These are phyloP conservation scores for Phaenicophaeus curvirostris DNA, from an alignment of 2,797 vertebrate genomes.

Conservation along the genomic window DNA sequence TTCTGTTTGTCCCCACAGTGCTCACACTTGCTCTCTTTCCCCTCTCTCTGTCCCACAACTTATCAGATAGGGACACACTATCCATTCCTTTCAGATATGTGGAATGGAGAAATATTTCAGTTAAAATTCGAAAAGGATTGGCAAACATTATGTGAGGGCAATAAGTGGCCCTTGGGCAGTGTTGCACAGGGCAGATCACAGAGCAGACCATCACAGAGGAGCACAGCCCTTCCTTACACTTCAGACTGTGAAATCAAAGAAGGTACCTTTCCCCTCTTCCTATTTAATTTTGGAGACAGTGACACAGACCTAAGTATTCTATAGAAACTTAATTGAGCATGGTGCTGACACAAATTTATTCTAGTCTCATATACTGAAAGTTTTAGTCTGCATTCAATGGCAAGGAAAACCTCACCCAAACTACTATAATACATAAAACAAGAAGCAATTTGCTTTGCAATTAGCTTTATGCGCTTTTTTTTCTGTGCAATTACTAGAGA, in stretches of 20 bases:
- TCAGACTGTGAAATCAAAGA: not conserved
- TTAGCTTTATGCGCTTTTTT: not conserved
- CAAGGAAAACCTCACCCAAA: not conserved
- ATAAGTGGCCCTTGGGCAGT: not conserved
- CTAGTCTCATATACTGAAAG: not conserved
- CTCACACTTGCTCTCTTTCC: rapidly evolving
- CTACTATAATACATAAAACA: not conserved
- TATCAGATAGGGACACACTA: not conserved
- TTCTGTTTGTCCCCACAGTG: not conserved
- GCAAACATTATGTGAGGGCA: not conserved
- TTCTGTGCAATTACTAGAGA: conserved; percentile 22
- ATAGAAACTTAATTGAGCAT: not conserved
- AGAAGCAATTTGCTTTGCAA: conserved; percentile 41
- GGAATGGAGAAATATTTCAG: not conserved
- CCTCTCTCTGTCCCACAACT: not conserved
- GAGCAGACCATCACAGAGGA: not conserved
- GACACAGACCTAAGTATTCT: not conserved
- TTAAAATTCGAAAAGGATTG: not conserved
- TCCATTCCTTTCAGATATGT: not conserved
- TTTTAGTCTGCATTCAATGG: not conserved
- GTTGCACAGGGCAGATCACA: rapidly evolving
- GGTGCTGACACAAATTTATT: not conserved
- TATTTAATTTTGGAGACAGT: not conserved
- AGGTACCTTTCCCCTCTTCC: not conserved
- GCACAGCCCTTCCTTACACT: not conserved